Evolutionary conservation across 2,888 invertebrate species (phyloP), one percentile per base, ranked within the genome.

Genomic region (Hofmannophila pseudospretella): DNA sequence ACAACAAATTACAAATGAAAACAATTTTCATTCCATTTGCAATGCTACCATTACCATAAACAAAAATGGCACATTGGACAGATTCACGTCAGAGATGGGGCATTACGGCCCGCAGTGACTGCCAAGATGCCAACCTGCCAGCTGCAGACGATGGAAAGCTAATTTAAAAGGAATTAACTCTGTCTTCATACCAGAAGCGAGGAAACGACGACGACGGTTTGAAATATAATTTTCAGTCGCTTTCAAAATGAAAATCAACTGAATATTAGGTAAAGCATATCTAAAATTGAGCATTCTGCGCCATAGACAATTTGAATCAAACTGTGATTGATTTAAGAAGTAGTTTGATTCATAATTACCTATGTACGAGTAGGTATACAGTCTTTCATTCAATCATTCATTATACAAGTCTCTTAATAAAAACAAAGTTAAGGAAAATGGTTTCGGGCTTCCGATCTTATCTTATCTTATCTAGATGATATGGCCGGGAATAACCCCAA

Each of bases 131-230:
- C 30, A 32, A 32, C 34, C 39, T 32, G 35, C 32, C 33, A 19
- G 10, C 26, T n/a, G 33, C 8, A n/a, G 23, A n/a, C n/a, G 29
- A 23, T 13, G 32, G 41, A 32, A 41, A 34, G 26, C 33, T 28
- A 38, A 32, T 38, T 38, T 42, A 27, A 36, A 35, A 25, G 39
- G 34, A 45, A 48, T 49, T 44, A 39, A 47, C 36, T 41, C 40
- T 29, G 45, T 45, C 42, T 34, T 19, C 28, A 37, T 44, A 13
- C 28, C 13, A 27, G 16, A 36, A 23, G 9, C 30, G 10, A 7
- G 14, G 19, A 28, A 29, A 25, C 16, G 5, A 16, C 14, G 31
- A 9, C 7, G 7, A 7, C n/a, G 22, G 10, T 8, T 7, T 25
- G 10, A 26, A 36, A 32, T 33, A 25, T 25, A 14, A 31, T 31